These are phyloP conservation scores for Amblyornis subalaris DNA, from an alignment of 2,113 vertebrate species.

Conservation along the genomic window DNA sequence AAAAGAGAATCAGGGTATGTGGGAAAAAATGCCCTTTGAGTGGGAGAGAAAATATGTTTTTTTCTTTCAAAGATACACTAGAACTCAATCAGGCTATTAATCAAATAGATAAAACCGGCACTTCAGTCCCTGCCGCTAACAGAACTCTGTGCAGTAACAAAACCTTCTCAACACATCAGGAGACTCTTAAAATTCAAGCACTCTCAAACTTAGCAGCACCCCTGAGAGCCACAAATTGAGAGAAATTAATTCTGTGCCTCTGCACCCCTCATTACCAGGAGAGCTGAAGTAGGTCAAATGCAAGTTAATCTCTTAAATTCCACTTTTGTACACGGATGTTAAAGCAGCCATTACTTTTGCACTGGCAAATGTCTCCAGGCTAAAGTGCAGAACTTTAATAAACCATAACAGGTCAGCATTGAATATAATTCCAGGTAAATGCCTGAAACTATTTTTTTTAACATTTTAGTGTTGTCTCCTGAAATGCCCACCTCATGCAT, in stretches of 20 bases:
- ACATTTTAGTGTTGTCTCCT: neutral
- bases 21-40: neutral
- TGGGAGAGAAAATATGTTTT: constrained; percentile 6
- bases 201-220: constrained; percentile 80
- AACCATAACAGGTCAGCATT: constrained; percentile 40
- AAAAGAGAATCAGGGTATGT: neutral
- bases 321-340: constrained; percentile 74
- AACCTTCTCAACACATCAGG: constrained; percentile 69
- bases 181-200: constrained; percentile 79
- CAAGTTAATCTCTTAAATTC: constrained; percentile 86
- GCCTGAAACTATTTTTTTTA: neutral
- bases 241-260: constrained; percentile 84
- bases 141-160: constrained; percentile 58
- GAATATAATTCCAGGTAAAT: constrained; percentile 57
- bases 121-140: constrained; percentile 43
- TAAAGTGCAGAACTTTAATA: constrained; percentile 67
- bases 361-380: constrained; percentile 65
- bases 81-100: constrained; percentile 32
- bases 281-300: constrained; percentile 82
- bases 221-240: constrained; percentile 83
- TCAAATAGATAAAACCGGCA: constrained; percentile 61
- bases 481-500: neutral
- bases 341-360: constrained; percentile 65
- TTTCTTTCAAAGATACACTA: constrained; percentile 27
- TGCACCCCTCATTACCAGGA: constrained; percentile 81